Evolutionary conservation across 2,888 invertebrate species (phyloP).

Genomic region (Patella pellucida): DNA sequence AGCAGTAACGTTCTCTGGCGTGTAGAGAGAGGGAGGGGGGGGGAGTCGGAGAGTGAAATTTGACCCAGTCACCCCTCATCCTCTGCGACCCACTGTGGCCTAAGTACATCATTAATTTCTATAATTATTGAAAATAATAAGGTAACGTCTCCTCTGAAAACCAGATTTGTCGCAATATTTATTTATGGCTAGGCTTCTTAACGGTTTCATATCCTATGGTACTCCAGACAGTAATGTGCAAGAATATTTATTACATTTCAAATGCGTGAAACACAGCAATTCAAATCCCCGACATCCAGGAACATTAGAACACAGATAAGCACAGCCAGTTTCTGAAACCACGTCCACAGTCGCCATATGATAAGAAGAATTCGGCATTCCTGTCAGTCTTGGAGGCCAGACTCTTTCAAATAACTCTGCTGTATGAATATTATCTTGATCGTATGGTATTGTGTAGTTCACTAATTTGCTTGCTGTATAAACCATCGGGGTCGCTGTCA

Average conservation of each 20-base stretch:
- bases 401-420: conserved; percentile 52
- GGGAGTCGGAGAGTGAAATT: too few relatives aligned
- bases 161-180: too few relatives aligned
- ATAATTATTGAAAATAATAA: too few relatives aligned
- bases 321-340: conserved; percentile 54
- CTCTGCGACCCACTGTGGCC: too few relatives aligned
- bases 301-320: conserved; percentile 53
- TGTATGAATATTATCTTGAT: conserved; percentile 29
- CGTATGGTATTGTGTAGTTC: conserved; percentile 33
- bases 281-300: conserved; percentile 49
- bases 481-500: conserved; percentile 47
- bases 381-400: conserved; percentile 49
- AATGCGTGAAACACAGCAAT: conserved; percentile 41
- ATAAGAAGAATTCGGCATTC: conserved; percentile 32
- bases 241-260: conserved; percentile 42
- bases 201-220: not conserved
- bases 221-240: conserved; percentile 38
- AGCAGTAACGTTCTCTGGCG: too few relatives aligned
- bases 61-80: too few relatives aligned
- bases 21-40: too few relatives aligned
- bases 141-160: too few relatives aligned
- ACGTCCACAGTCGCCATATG: conserved; percentile 36
- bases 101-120: too few relatives aligned
- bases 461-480: conserved; percentile 43
- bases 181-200: too few relatives aligned